A percentile compares a stretch with the other conserved stretches of the same genome.
Conservation (phyloP, 2,888 invertebrate genomes). For the Trichacis sp. region DNA sequence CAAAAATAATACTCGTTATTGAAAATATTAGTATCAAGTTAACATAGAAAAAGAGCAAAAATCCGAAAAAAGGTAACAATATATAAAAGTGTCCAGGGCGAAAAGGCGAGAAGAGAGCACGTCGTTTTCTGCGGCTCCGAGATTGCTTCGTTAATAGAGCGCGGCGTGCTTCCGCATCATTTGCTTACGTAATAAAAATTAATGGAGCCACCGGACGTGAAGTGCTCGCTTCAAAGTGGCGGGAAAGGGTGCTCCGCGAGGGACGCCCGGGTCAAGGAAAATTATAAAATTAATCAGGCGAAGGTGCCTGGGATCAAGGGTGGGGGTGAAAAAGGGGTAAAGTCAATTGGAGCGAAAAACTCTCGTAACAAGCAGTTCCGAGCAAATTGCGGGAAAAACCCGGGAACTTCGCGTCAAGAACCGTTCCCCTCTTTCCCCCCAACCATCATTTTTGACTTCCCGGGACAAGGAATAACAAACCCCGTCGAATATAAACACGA, state of each 20-base stretch:
- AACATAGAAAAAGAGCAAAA: no score
- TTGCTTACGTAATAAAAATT: constrained; percentile 64
- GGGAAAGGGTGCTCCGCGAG: constrained; percentile 54
- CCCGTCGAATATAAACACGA: constrained; percentile 31
- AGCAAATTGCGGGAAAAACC: constrained; percentile 62
- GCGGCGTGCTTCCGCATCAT: constrained; percentile 59
- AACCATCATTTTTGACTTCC: constrained; percentile 35
- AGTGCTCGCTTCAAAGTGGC: constrained; percentile 51
- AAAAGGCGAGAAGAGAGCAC: constrained; percentile 19
- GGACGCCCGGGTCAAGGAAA: constrained; percentile 57
- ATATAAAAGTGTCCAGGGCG: constrained; percentile 1
- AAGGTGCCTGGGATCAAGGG: constrained; percentile 43
- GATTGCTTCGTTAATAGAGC: constrained; percentile 61
- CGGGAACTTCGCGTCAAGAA: neutral
- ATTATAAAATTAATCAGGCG: constrained; percentile 65
- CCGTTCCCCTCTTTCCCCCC: constrained; percentile 16
- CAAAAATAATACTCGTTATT: no score
- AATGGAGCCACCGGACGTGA: constrained; percentile 55
- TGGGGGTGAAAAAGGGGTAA: constrained; percentile 45
- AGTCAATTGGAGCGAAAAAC: constrained; percentile 65
- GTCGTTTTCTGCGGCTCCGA: constrained; percentile 39
- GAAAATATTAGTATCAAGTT: no score
- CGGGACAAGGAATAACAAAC: constrained; percentile 30
- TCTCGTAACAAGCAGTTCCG: constrained; percentile 62
- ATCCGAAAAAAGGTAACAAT: no score